Conservation (phyloP, 2,113 vertebrate species). For the Leptocoma aspasia region DNA sequence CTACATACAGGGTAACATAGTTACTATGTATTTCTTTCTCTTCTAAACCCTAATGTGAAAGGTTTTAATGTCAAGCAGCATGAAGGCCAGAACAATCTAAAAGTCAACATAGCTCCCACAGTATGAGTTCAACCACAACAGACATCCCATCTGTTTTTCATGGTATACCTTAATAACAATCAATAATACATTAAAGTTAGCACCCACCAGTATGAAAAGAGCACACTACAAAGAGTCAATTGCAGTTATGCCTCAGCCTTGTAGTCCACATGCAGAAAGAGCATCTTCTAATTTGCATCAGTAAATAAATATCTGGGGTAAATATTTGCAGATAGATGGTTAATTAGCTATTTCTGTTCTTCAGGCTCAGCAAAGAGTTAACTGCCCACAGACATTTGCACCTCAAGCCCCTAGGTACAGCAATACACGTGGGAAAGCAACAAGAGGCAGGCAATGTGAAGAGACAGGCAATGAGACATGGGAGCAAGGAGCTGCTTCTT, state of each 20-base stretch:
- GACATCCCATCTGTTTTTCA: constrained; percentile 23
- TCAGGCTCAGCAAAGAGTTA: background rate
- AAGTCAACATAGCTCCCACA: constrained; percentile 34
- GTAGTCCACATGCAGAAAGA: background rate
- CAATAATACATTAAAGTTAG: constrained; percentile 49
- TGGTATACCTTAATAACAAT: constrained; percentile 32
- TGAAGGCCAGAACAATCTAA: constrained; percentile 15
- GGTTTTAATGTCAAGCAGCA: constrained; percentile 14
- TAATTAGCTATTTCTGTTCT: background rate
- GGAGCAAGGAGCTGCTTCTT: background rate
- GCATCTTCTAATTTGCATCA: background rate
- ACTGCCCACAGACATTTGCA: background rate
- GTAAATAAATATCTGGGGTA: background rate
- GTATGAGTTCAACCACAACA: background rate
- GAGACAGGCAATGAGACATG: background rate
- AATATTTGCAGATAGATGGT: background rate
- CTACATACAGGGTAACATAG: background rate
- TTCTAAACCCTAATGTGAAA: constrained; percentile 6
- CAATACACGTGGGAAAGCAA: background rate
- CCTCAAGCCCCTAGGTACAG: background rate
- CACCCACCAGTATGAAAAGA: background rate
- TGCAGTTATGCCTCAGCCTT: background rate
- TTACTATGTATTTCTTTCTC: background rate
- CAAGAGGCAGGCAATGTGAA: background rate
- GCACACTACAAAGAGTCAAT: background rate